Base-by-base conservation (phyloP, 1,140 invertebrate genomes). In the Plectrocnemia conspersa region DNA sequence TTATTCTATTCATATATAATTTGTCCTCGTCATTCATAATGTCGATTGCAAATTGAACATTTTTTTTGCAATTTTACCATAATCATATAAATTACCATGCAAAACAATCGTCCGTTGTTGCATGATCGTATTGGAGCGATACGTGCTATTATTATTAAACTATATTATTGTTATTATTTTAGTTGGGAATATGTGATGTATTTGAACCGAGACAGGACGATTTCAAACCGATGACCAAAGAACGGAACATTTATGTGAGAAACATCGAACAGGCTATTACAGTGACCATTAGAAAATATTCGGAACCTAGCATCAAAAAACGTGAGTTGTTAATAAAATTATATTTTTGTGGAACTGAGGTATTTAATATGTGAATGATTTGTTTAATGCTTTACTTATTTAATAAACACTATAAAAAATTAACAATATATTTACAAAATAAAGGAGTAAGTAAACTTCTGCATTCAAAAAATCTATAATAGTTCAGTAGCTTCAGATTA, bases 261-360 rank as follows among this genome's bases (percentile, higher is more conserved):
- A 87, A 87, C 65, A 82, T 89, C 55, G 86, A 90, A 68, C 87
- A 90, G 70, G 83, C 84, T 16, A 85, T 90, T 41, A 85, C 85
- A 15, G 83, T 90, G 2, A 84, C 84, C 60, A 88, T 89, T 56
- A 79, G 83, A 62, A 89, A 86, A 66, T 85, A 84, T 62, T 75
- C 81, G 62, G 77, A 80, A 69, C 74, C 68, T 57, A 76, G 67
- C 63, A 66, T 65, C 62, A 72, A 72, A 61, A 73, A 73, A 69
- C 70, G 79, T 81, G 72, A 79, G 77, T 72, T 11, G 27, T 13
- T 9, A 29, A 29, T 9, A 7, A 29, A 13, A 29, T 29, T n/a
- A n/a, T n/a, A n/a, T n/a, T n/a, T n/a, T n/a, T n/a, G n/a, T n/a
- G n/a, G n/a, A n/a, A n/a, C n/a, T n/a, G n/a, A n/a, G n/a, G n/a